A percentile compares a stretch with the other conserved stretches of the same genome.
Evolutionary conservation across 2,797 vertebrate genomes (phyloP).

Genomic region (Notamacropus eugenii): DNA sequence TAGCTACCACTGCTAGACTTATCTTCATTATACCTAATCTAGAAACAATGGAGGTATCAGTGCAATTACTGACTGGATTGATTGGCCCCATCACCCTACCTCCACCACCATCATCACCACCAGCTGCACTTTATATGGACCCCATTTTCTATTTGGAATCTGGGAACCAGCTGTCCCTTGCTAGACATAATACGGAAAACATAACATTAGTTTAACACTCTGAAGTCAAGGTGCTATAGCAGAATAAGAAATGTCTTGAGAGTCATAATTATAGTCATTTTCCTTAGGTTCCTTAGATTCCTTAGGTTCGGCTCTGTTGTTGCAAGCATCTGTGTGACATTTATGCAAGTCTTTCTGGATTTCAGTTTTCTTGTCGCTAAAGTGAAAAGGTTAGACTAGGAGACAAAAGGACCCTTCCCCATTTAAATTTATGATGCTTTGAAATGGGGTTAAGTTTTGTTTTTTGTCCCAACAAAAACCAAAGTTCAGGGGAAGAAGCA

Average conservation of each 20-base stretch:
- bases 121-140: neutral
- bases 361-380: neutral
- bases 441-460: conserved; percentile 50
- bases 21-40: conserved; percentile 79
- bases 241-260: neutral
- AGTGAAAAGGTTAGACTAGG: neutral
- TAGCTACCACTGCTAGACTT: conserved; percentile 72
- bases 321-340: neutral
- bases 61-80: conserved; percentile 73
- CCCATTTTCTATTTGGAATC: neutral
- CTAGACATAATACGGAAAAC: conserved; percentile 74
- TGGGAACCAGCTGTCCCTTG: conserved; percentile 71
- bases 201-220: conserved; percentile 76
- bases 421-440: neutral
- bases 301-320: neutral
- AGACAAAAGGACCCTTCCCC: neutral
- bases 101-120: conserved; percentile 65
- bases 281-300: too few species aligned
- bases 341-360: neutral
- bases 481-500: conserved; percentile 2
- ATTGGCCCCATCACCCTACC: conserved; percentile 68
- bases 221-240: conserved; percentile 49
- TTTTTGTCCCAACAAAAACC: conserved; percentile 72
- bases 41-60: conserved; percentile 76
- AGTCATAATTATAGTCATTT: neutral